These are phyloP conservation scores for Tupaia tana DNA, from an alignment of 2,113 vertebrate genomes.

Conservation along the genomic window DNA sequence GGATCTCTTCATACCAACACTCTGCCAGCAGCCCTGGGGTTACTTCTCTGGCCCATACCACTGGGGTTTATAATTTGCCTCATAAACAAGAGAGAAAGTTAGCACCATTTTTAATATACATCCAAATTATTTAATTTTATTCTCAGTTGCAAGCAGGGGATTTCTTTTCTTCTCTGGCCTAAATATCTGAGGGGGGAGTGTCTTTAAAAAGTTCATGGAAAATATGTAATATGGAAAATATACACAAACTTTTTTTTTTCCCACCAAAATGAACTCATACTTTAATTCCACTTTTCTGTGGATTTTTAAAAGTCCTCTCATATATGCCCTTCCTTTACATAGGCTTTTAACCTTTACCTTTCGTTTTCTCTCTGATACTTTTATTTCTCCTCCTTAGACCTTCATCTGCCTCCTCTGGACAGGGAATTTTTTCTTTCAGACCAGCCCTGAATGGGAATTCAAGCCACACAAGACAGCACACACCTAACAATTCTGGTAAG, in stretches of 20 bases:
- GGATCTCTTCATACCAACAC: neutral
- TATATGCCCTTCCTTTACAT: conserved; percentile 1
- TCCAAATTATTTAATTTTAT: conserved; percentile 26
- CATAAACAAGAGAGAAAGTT: conserved; percentile 41
- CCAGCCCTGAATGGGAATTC: conserved; percentile 59
- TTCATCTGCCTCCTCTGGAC: conserved; percentile 72
- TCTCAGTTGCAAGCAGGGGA: conserved; percentile 1
- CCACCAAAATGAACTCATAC: too few species aligned
- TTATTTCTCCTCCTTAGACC: conserved; percentile 66
- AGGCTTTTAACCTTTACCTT: neutral
- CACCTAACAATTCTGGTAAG: conserved; percentile 73
- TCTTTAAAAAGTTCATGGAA: too few species aligned
- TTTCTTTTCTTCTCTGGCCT: neutral
- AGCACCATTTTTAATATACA: neutral
- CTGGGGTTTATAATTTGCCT: conserved; percentile 41
- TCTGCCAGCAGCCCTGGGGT: neutral
- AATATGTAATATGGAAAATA: too few species aligned
- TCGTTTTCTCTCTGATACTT: conserved; percentile 39
- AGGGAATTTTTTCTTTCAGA: conserved; percentile 63
- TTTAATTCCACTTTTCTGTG: too few species aligned
- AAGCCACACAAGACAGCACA: conserved; percentile 53
- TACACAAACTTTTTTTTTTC: too few species aligned
- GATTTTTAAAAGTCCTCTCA: too few species aligned
- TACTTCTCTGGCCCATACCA: neutral
- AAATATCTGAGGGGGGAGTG: neutral